Conservation (phyloP, 2,888 invertebrate genomes). For the Dasypogon diadema region DNA sequence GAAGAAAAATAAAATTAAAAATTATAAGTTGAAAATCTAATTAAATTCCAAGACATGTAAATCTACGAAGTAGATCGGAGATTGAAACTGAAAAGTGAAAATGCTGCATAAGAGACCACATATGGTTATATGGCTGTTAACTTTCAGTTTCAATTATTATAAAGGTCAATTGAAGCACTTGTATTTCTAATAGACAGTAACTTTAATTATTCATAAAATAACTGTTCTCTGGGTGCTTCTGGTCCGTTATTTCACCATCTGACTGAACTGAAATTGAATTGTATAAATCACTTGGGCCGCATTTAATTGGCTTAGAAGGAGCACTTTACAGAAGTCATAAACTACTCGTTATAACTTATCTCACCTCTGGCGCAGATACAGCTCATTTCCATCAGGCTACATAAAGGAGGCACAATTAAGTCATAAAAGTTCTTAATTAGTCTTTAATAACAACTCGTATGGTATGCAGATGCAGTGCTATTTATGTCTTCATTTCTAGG, state of each 20-base stretch:
- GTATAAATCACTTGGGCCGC: slow-evolving; percentile 28
- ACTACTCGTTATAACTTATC: slow-evolving; percentile 21
- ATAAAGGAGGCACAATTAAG: slow-evolving; percentile 42
- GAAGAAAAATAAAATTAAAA: too few species aligned
- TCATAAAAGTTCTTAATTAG: slow-evolving; percentile 46
- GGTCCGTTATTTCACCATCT: not conserved
- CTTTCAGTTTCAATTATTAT: too few species aligned
- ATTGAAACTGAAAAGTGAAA: too few species aligned
- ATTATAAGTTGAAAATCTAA: too few species aligned
- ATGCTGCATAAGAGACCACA: too few species aligned
- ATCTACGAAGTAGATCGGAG: too few species aligned
- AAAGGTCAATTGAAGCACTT: too few species aligned
- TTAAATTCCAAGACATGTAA: too few species aligned
- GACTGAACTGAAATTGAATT: slow-evolving; percentile 23
- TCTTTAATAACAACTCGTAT: slow-evolving; percentile 17
- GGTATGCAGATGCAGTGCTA: slow-evolving; percentile 28
- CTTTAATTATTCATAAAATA: not conserved
- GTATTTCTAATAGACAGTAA: too few species aligned
- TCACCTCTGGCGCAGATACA: slow-evolving; percentile 8
- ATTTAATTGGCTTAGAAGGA: slow-evolving; percentile 28
- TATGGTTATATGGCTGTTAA: too few species aligned
- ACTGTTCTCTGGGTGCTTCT: not conserved
- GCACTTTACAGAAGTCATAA: slow-evolving; percentile 25
- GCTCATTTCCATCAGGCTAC: slow-evolving; percentile 21
- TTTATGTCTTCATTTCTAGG: slow-evolving; percentile 47